Evolutionary conservation across 1,140 invertebrate species (phyloP), one percentile per base, ranked within the genome.

Genomic region (Harpegnathos saltator): DNA sequence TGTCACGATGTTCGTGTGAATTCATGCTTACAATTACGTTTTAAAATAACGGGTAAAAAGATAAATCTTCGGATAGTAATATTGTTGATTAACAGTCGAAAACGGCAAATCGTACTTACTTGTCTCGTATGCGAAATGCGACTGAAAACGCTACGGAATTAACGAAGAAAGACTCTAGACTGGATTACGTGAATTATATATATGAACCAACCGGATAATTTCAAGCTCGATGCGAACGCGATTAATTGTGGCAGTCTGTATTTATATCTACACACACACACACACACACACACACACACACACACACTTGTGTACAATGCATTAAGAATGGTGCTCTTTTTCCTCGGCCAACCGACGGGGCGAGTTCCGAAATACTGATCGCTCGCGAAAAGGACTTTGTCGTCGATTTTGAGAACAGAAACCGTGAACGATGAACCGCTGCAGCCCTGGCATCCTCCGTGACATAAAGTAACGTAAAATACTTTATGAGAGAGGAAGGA

Each of bases 171-270:
- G 9, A 44, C 9, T 44, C 7, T 4, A 9, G 38, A 44, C 7
- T 44, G 11, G 9, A 11, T 44, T 9, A 44, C 9, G 38, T 9
- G 38, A 44, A 44, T 44, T 44, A 9, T 9, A 9, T 9, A n/a
- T n/a, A n/a, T n/a, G n/a, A 9, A 44, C 11, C 44, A 26, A 50
- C 7, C 12, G 19, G 38, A 22, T 52, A 29, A 68, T 77, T 38
- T 71, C 22, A 4, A 15, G 52, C 12, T 59, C 19, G 26, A 29
- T 24, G 26, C 44, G 65, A n/a, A 58, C 75, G 50, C 75, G 63
- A 78, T 78, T 69, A 68, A 78, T 78, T 80, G 58, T 58, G 65
- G 65, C 75, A 69, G 75, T 22, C 75, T 69, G 65, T 38, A 7
- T 9, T 44, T 44, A 3, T 63, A 63, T 78, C 52, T 26, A 80